Conservation (phyloP, 1,140 invertebrate genomes). For the Brachionus rubens region DNA sequence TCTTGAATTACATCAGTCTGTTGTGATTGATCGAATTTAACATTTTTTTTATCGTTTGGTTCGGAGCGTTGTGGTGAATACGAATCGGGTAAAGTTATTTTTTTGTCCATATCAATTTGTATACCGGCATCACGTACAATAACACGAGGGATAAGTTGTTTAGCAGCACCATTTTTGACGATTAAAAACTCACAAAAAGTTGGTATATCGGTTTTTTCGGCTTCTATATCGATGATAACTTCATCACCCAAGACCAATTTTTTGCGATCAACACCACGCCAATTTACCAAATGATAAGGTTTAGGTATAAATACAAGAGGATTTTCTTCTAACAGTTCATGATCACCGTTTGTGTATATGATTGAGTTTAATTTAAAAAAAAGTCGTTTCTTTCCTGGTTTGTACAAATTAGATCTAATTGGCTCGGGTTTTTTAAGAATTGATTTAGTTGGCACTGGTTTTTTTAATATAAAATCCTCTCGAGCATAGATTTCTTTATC, state of each 20-base stretch:
- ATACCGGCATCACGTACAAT: neutral
- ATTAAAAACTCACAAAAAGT: constrained; percentile 20
- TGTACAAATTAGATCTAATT: constrained; percentile 11
- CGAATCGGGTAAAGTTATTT: neutral
- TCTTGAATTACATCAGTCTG: neutral
- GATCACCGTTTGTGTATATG: neutral
- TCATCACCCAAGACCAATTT: constrained; percentile 27
- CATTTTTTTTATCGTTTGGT: neutral
- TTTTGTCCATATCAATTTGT: neutral
- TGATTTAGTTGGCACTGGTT: too few species aligned
- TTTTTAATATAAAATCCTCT: too few species aligned
- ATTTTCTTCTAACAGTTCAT: neutral
- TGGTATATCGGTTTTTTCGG: neutral
- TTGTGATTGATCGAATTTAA: neutral
- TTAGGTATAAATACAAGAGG: neutral
- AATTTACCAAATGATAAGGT: neutral
- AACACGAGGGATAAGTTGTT: neutral
- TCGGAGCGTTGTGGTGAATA: neutral
- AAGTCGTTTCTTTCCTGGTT: constrained; percentile 19
- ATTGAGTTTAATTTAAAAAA: neutral
- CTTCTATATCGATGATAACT: constrained; percentile 10
- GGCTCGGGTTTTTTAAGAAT: too few species aligned
- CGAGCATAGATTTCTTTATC: too few species aligned
- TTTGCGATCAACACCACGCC: neutral
- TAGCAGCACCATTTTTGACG: constrained; percentile 25